A percentile compares a stretch with the other conserved stretches of the same genome.
Conservation (phyloP, 37 sponge, comb jelly and placozoan species). For the Haliclona indistincta region DNA sequence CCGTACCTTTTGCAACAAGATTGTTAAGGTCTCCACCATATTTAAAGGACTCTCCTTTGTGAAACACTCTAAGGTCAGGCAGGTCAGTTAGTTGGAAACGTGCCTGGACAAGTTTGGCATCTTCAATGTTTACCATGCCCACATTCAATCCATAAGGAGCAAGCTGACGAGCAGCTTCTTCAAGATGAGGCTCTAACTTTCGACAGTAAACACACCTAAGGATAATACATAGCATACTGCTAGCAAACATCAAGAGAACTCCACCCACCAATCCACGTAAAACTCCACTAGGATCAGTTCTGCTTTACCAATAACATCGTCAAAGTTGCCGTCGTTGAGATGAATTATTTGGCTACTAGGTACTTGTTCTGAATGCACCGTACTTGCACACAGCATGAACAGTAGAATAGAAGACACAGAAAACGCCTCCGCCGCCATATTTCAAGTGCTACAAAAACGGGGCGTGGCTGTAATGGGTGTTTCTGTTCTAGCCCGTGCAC, state of each 20-base stretch:
- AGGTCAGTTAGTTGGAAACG: constrained; percentile 40
- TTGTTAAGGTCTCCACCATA: too few relatives aligned
- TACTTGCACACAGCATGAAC: too few relatives aligned
- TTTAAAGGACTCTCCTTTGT: constrained; percentile 17
- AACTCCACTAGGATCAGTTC: constrained; percentile 35
- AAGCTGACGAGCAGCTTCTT: constrained; percentile 14
- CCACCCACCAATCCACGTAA: constrained; percentile 26
- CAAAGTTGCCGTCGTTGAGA: constrained; percentile 24
- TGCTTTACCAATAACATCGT: constrained; percentile 9
- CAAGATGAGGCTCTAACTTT: constrained; percentile 9
- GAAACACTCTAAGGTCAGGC: constrained; percentile 30
- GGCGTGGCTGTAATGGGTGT: too few relatives aligned
- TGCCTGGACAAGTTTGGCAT: constrained; percentile 18
- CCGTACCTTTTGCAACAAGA: too few relatives aligned
- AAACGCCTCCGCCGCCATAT: too few relatives aligned
- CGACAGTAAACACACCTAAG: constrained; percentile 59
- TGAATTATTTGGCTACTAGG: constrained; percentile 3
- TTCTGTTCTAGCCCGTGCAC: too few relatives aligned
- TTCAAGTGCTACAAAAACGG: too few relatives aligned
- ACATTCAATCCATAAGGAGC: constrained; percentile 14
- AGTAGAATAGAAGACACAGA: too few relatives aligned
- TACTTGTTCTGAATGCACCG: background rate
- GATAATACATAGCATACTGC: too few relatives aligned
- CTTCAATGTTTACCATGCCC: constrained; percentile 43
- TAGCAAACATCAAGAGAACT: too few relatives aligned